Percentiles rank a stretch among this genome's conserved stretches.
Conservation (phyloP, 2,113 vertebrate species). For the Ophthalmolycus amberensis region DNA sequence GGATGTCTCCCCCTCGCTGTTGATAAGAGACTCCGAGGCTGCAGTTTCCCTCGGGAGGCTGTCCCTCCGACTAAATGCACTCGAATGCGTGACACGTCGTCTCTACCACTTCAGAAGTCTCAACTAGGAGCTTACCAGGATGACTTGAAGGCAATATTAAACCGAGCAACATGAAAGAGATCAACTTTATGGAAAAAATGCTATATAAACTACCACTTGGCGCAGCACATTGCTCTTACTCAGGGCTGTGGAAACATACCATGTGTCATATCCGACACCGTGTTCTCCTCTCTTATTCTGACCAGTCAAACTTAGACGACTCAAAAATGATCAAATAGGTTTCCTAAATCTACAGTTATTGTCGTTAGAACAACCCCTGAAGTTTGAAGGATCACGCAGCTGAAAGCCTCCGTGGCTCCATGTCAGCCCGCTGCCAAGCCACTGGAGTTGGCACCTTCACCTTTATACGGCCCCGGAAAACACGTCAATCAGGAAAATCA, state of each 20-base stretch:
- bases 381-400: conserved; percentile 16
- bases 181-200: conserved; percentile 9
- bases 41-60: conserved; percentile 24
- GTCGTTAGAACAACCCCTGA: conserved; percentile 9
- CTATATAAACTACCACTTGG: conserved; percentile 37
- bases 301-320: conserved; percentile 1
- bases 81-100: conserved; percentile 51
- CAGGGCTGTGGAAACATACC: conserved; percentile 32
- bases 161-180: conserved; percentile 62
- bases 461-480: conserved; percentile 7
- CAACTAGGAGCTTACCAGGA: conserved; percentile 59
- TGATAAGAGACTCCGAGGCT: conserved; percentile 19
- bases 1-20: neutral
- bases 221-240: conserved; percentile 41
- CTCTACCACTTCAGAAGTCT: conserved; percentile 68
- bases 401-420: conserved; percentile 3
- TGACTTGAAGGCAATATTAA: conserved; percentile 70
- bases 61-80: conserved; percentile 47
- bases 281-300: neutral
- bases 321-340: neutral
- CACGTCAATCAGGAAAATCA: conserved; percentile 27
- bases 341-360: neutral
- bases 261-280: neutral
- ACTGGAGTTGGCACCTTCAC: neutral
- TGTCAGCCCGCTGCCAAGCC: conserved; percentile 29